phyloP scores from a whole-genome alignment of 2,888 invertebrate species.

The Xiphydria camelus region DNA sequence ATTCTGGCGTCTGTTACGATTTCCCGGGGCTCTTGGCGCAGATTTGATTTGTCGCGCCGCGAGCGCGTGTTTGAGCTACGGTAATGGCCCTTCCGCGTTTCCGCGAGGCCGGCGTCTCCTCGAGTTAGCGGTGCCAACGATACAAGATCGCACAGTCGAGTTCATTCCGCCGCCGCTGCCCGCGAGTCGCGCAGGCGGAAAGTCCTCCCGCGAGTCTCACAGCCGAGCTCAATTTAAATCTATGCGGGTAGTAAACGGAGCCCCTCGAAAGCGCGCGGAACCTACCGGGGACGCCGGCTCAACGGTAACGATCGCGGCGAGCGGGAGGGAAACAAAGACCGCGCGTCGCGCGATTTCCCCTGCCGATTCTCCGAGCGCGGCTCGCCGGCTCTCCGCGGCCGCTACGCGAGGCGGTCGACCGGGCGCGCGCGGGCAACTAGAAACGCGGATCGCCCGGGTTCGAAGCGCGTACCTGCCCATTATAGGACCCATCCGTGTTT shows the following conservation, averaged over 20 bases:
- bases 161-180: conserved; percentile 34
- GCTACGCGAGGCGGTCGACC: too few relatives aligned
- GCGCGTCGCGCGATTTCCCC: too few relatives aligned
- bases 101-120: conserved; percentile 38
- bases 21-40: conserved; percentile 29
- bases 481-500: conserved; percentile 1
- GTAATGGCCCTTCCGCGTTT: conserved; percentile 43
- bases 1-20: conserved; percentile 37
- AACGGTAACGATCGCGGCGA: too few relatives aligned
- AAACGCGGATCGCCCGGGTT: too few relatives aligned
- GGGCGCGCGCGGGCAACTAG: too few relatives aligned
- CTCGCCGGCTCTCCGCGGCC: too few relatives aligned
- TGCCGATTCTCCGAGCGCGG: too few relatives aligned
- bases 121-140: conserved; percentile 37
- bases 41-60: conserved; percentile 49
- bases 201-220: conserved; percentile 15
- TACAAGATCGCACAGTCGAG: conserved; percentile 37
- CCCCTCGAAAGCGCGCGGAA: neutral
- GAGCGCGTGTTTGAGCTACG: conserved; percentile 41
- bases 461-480: too few relatives aligned
- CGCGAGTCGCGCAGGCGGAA: conserved; percentile 22
- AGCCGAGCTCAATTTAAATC: conserved; percentile 32
- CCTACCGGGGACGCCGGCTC: too few relatives aligned
- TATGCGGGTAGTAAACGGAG: conserved; percentile 27
- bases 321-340: too few relatives aligned